Evolutionary conservation across 2,888 invertebrate genomes (phyloP), one percentile per base, ranked within the genome.

Genomic region (Leucozona laternaria): DNA sequence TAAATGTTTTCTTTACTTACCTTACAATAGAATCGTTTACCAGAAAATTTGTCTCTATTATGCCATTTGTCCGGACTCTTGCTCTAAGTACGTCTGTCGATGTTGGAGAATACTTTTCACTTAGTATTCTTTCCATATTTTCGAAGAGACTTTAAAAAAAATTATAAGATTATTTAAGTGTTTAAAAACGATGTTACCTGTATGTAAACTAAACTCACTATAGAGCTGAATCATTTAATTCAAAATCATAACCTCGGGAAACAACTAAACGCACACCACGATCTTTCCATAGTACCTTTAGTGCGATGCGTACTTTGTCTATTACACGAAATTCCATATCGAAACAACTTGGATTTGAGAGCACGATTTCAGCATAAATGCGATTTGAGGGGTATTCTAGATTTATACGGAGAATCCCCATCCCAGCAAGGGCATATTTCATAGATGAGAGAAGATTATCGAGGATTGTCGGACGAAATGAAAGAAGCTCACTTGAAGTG

Each of bases 401-500:
- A 91, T 95, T 95, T 64, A 95, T 95, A 68, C 95, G 90, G 11
- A 95, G 92, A 64, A 95, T 91, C 17, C 95, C 95, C 95, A 95
- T 95, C 58, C 95, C 95, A 85, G 94, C 94, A 15, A 95, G 92
- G 17, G 95, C 95, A 92, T 94, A 95, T 91, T 95, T 95, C 95
- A 95, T 95, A 20, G 95, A 95, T 20, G 94, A 94, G 64, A 95
- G 91, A 28, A 95, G 92, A 91, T 95, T 95, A 90, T 95, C 95
- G 88, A 95, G 90, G 28, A 95, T 94, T 4, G 95, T 95, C 1
- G 95, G 95, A 89, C 95, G 93, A 89, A 95, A 95, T 79, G 94
- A 94, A 75, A 93, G 93, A 31, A 95, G 91, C 90, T 95, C 95
- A 28, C 94, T 93, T 72, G 92, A 91, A 4, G 95, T 94, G 90